Percentiles rank a stretch among this genome's conserved stretches.
These are phyloP conservation scores for Octomys mimax DNA, from an alignment of 2,797 vertebrate genomes.

Conservation along the genomic window DNA sequence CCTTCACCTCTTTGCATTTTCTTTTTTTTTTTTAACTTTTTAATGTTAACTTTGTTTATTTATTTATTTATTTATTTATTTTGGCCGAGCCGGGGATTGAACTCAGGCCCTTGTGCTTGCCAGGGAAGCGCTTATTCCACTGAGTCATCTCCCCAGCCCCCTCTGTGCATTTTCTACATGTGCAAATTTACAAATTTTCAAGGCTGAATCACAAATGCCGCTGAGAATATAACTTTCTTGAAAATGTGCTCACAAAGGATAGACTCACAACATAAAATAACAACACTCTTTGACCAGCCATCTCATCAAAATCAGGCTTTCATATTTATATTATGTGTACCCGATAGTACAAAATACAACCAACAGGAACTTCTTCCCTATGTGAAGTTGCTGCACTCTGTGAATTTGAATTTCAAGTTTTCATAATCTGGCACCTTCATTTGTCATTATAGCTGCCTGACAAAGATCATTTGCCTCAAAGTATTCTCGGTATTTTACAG, in stretches of 20 bases:
- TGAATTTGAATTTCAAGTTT: not conserved
- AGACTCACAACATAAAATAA: not conserved
- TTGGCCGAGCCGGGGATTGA: too few relatives aligned
- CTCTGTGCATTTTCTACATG: not conserved
- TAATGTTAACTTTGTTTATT: too few relatives aligned
- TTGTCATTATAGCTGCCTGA: not conserved
- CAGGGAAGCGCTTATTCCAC: too few relatives aligned
- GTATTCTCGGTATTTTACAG: not conserved
- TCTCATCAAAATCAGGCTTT: not conserved
- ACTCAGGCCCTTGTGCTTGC: too few relatives aligned
- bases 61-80: too few relatives aligned
- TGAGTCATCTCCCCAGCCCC: too few relatives aligned
- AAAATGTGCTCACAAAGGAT: not conserved
- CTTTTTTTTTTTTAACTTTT: not conserved
- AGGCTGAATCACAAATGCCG: not conserved
- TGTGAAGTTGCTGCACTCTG: not conserved
- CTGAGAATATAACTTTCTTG: not conserved
- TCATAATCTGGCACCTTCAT: not conserved
- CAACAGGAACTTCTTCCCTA: not conserved
- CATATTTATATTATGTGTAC: not conserved
- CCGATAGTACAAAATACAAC: not conserved
- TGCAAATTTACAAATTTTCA: not conserved
- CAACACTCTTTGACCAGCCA: not conserved
- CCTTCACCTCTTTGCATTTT: not conserved
- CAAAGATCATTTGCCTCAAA: not conserved